Percentiles rank a stretch among this genome's conserved stretches.
These are phyloP conservation scores for Epinotia brunnichana DNA, from an alignment of 2,888 invertebrate species.

Conservation along the genomic window DNA sequence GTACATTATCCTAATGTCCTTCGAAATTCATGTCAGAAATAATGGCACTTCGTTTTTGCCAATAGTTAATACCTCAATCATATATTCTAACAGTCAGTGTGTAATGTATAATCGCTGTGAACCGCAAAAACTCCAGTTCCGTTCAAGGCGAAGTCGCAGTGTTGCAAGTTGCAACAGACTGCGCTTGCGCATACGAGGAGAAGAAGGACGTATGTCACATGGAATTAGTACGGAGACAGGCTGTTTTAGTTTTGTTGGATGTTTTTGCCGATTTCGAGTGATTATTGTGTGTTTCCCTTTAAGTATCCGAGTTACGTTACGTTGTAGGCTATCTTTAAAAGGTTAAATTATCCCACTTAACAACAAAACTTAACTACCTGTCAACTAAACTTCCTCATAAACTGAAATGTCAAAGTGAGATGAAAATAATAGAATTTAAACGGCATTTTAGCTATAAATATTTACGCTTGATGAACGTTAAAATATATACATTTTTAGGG, in stretches of 20 bases:
- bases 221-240: not conserved
- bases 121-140: constrained; percentile 32
- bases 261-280: constrained; percentile 13
- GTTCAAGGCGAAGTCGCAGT: constrained; percentile 32
- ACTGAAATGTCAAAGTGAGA: no score
- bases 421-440: no score
- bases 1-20: not conserved
- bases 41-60: constrained; percentile 16
- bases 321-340: not conserved
- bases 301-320: not conserved
- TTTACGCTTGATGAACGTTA: no score
- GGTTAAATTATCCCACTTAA: not conserved
- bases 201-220: constrained; percentile 4
- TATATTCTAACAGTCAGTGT: constrained; percentile 27
- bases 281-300: constrained; percentile 11
- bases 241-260: not conserved
- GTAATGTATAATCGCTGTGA: constrained; percentile 38
- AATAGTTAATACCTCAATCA: constrained; percentile 21
- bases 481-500: no score
- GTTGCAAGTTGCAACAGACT: constrained; percentile 25
- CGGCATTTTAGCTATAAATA: no score
- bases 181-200: not conserved
- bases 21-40: not conserved
- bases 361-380: no score
- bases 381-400: no score